Conservation (phyloP, 1,140 invertebrate species). For the Ceratitis capitata region DNA sequence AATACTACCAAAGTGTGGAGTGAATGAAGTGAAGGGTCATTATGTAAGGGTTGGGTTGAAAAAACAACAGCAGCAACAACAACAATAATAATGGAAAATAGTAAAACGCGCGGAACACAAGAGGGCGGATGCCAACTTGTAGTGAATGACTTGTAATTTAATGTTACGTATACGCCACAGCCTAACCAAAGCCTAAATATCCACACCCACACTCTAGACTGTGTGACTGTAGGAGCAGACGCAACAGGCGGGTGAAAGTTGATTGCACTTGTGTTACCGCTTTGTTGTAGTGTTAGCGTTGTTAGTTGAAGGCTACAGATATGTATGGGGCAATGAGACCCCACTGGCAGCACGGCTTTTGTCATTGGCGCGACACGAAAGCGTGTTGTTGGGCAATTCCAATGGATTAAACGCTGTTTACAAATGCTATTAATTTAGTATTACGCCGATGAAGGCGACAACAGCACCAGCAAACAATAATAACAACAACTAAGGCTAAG, state of each 20-base stretch:
- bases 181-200: background rate
- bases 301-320: background rate
- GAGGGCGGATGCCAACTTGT: background rate
- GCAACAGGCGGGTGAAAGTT: background rate
- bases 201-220: background rate
- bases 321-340: background rate
- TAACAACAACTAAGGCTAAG: background rate
- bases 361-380: background rate
- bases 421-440: constrained; percentile 35
- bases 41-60: background rate
- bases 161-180: background rate
- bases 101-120: background rate
- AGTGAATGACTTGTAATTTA: background rate
- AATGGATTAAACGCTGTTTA: constrained; percentile 43
- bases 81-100: background rate
- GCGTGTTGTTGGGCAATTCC: constrained; percentile 37
- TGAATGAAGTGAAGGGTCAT: background rate
- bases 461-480: background rate
- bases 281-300: background rate
- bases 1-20: background rate
- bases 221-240: no score
- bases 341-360: background rate
- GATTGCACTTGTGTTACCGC: background rate
- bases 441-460: background rate
- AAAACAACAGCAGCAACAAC: background rate